These are phyloP conservation scores for Rousettus madagascariensis DNA, from an alignment of 2,797 vertebrate species.

Conservation along the genomic window DNA sequence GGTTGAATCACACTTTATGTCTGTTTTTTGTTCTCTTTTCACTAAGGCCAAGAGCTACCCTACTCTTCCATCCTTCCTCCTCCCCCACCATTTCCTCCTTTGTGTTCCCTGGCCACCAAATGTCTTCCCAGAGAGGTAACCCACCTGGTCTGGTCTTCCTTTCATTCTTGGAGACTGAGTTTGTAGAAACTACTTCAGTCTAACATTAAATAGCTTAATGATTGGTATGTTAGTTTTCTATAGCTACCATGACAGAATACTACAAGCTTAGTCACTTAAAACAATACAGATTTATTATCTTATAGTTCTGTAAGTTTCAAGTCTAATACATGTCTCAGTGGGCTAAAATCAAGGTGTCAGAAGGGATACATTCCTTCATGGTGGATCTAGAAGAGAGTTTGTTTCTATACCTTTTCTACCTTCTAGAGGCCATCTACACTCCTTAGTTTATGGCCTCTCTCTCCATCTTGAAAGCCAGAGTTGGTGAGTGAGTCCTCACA, in stretches of 20 bases:
- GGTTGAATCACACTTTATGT: background rate
- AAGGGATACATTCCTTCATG: background rate
- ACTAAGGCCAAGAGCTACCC: background rate
- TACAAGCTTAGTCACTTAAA: background rate
- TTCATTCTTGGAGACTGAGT: background rate
- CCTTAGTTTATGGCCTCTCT: background rate
- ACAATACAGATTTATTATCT: background rate
- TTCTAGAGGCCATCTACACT: background rate
- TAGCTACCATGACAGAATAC: background rate
- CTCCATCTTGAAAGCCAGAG: background rate
- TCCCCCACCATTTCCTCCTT: background rate
- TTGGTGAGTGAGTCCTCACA: background rate
- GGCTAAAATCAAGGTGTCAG: background rate
- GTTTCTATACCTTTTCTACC: background rate
- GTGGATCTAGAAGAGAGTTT: background rate
- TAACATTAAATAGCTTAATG: background rate
- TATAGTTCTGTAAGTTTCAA: background rate
- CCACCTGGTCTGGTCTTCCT: background rate
- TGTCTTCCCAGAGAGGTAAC: background rate
- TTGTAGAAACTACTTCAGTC: background rate
- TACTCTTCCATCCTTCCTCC: background rate
- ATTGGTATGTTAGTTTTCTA: background rate
- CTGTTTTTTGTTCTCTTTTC: background rate
- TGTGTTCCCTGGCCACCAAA: background rate
- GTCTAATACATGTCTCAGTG: background rate